These are phyloP conservation scores for Choloepus hoffmanni DNA, from an alignment of 2,113 vertebrate genomes.

Conservation along the genomic window DNA sequence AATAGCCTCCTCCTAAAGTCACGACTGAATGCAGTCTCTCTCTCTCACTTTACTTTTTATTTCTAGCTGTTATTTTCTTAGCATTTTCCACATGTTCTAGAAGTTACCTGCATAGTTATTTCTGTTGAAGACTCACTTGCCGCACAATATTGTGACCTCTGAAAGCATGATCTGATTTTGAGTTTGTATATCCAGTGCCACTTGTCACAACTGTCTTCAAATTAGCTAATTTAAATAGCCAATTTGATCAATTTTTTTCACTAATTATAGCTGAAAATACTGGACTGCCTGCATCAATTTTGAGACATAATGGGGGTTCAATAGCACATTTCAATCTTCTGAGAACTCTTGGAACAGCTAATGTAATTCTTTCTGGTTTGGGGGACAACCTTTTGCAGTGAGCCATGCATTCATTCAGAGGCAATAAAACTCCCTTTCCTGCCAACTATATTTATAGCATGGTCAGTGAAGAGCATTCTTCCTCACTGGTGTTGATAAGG, in stretches of 20 bases:
- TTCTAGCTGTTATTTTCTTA: slow-evolving; percentile 5
- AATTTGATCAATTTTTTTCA: not conserved
- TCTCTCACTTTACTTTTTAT: not conserved
- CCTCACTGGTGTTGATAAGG: too few species aligned
- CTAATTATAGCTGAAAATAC: not conserved
- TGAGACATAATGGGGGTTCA: not conserved
- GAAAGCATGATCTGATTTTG: not conserved
- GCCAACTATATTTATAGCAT: not conserved
- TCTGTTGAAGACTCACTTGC: not conserved
- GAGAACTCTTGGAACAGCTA: slow-evolving; percentile 16
- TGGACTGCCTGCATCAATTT: not conserved
- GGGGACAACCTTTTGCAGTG: not conserved
- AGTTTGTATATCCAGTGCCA: not conserved
- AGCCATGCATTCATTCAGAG: not conserved
- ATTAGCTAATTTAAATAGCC: not conserved
- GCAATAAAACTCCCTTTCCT: not conserved
- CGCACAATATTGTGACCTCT: not conserved
- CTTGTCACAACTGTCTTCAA: not conserved
- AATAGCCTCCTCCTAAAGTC: not conserved
- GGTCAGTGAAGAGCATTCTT: not conserved
- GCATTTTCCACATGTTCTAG: not conserved
- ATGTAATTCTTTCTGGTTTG: slow-evolving; percentile 45
- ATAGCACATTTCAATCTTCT: slow-evolving; percentile 4
- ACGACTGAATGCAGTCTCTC: not conserved
- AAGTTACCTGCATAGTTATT: not conserved